Conservation (phyloP, 2,797 vertebrate genomes). For the Myotis pilosus region DNA sequence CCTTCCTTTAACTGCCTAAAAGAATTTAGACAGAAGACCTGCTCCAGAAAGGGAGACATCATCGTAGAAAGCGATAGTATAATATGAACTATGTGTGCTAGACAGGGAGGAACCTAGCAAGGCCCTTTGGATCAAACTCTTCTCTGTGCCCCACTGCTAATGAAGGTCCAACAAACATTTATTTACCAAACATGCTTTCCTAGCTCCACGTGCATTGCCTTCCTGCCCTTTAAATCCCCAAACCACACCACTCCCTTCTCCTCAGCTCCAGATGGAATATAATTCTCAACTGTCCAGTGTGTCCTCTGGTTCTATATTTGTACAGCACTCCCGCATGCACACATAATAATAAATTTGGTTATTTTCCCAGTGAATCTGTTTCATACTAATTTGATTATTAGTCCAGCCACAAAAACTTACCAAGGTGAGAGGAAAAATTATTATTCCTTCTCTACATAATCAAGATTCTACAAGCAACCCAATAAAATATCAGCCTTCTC, state of each 20-base stretch:
- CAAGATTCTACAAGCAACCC: not conserved
- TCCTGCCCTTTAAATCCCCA: not conserved
- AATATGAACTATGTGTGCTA: not conserved
- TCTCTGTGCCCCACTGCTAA: not conserved
- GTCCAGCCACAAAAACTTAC: not conserved
- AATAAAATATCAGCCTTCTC: not conserved
- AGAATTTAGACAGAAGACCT: not conserved
- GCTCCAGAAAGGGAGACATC: not conserved
- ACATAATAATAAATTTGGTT: not conserved
- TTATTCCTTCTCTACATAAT: not conserved
- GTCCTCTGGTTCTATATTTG: not conserved
- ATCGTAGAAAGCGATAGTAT: not conserved
- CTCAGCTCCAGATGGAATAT: not conserved
- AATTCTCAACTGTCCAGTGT: not conserved
- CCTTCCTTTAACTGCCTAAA: not conserved
- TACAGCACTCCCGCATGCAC: not conserved
- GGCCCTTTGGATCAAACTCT: not conserved
- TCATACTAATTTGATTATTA: not conserved
- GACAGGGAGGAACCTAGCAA: not conserved
- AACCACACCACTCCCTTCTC: not conserved
- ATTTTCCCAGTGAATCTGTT: not conserved
- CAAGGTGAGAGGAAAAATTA: not conserved
- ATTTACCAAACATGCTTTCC: not conserved
- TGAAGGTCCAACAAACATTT: not conserved
- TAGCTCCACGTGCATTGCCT: not conserved